Conservation (phyloP, 2,797 vertebrate species). For the Spheniscus humboldti region DNA sequence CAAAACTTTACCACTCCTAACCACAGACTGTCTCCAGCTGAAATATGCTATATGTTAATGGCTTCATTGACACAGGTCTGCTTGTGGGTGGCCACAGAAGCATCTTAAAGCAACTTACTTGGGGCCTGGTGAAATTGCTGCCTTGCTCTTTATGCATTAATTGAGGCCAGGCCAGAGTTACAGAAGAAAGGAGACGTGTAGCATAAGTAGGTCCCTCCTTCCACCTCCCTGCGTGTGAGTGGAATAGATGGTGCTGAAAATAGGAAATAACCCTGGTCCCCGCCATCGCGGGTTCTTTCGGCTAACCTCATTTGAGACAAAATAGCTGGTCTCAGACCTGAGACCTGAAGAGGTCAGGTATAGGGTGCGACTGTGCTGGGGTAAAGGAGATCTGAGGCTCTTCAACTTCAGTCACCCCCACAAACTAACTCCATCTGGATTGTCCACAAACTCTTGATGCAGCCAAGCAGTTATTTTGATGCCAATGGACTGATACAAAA, state of each 20-base stretch:
- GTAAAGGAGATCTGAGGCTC: neutral
- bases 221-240: neutral
- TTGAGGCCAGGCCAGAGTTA: neutral
- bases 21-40: neutral
- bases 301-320: neutral
- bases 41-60: accelerated
- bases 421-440: neutral
- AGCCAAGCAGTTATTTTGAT: neutral
- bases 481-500: neutral
- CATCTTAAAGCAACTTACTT: neutral
- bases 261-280: too few species aligned
- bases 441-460: neutral
- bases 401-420: too few species aligned
- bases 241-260: neutral
- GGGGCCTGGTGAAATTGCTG: neutral
- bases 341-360: neutral
- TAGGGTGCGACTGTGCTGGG: neutral
- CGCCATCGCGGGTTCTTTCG: too few species aligned
- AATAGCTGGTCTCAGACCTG: neutral
- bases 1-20: neutral
- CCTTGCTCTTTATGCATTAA: neutral
- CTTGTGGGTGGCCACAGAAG: neutral
- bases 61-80: neutral
- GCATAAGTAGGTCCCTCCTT: neutral
- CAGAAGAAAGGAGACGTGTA: neutral